Conservation (phyloP, 2,113 vertebrate species). For the Erinaceus europaeus region DNA sequence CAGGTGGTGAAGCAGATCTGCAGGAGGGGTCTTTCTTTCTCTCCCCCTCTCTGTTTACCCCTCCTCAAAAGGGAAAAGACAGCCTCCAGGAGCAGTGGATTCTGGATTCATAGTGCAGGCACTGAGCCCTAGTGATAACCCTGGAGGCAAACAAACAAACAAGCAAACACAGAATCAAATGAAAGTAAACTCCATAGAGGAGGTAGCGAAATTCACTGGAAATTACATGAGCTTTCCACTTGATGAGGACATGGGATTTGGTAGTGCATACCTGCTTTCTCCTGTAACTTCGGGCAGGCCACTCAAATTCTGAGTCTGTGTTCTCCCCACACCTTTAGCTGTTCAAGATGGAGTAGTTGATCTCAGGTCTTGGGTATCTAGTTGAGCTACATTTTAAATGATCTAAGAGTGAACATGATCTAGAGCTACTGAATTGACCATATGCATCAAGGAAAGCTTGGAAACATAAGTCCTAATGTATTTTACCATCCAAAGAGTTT, state of each 20-base stretch:
- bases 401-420: neutral
- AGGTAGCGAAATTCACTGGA: neutral
- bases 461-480: neutral
- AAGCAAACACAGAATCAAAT: no score
- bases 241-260: neutral
- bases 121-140: no score
- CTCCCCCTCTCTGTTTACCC: no score
- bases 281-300: neutral
- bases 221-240: neutral
- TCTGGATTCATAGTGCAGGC: no score
- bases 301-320: neutral
- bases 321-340: neutral
- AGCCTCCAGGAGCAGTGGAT: no score
- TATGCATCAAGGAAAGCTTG: neutral
- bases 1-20: no score
- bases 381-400: conserved; percentile 4
- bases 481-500: neutral
- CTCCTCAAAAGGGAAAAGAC: no score
- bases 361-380: neutral
- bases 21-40: no score
- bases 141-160: no score
- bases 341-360: neutral
- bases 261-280: neutral
- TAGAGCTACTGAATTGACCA: neutral
- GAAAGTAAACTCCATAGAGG: neutral